Evolutionary conservation across 2,113 vertebrate genomes (phyloP).

Genomic region (Gymnocephalus cernua): DNA sequence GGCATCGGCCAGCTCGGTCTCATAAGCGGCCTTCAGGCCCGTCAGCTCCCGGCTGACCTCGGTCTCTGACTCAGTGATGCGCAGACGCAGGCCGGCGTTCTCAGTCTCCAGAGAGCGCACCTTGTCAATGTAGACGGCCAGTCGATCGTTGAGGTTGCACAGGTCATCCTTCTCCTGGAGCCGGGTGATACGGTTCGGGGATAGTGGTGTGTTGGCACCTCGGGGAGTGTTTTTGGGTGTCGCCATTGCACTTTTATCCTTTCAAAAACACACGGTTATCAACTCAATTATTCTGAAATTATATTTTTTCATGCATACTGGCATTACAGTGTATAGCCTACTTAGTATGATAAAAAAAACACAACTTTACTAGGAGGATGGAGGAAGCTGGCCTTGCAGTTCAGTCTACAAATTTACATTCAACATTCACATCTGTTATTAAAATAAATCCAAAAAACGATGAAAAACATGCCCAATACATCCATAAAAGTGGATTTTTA

Average conservation of each 20-base stretch:
- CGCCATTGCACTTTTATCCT: slow-evolving; percentile 83
- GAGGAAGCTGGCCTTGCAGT: not conserved
- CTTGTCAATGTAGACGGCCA: slow-evolving; percentile 97
- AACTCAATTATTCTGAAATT: not conserved
- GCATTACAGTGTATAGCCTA: not conserved
- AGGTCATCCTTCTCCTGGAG: slow-evolving; percentile 98
- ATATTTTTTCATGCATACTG: not conserved
- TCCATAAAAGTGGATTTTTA: not conserved
- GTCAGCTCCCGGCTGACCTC: slow-evolving; percentile 94
- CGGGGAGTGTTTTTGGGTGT: slow-evolving; percentile 89
- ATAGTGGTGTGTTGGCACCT: slow-evolving; percentile 79
- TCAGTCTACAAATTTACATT: slow-evolving; percentile 7
- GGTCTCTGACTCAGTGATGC: slow-evolving; percentile 97
- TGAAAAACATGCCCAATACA: not conserved
- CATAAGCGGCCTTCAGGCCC: slow-evolving; percentile 94
- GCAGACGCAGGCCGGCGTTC: slow-evolving; percentile 92
- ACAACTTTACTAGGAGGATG: not conserved
- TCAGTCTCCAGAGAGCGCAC: slow-evolving; percentile 95
- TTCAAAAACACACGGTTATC: slow-evolving; percentile 1
- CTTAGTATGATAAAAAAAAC: not conserved
- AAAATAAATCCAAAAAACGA: not conserved
- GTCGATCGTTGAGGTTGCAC: slow-evolving; percentile 95
- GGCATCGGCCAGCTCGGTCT: slow-evolving; percentile 95
- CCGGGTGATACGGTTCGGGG: slow-evolving; percentile 96
- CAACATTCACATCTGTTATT: not conserved